Base-by-base conservation (phyloP, 2,888 invertebrate species). In the Calameuta pallipes region DNA sequence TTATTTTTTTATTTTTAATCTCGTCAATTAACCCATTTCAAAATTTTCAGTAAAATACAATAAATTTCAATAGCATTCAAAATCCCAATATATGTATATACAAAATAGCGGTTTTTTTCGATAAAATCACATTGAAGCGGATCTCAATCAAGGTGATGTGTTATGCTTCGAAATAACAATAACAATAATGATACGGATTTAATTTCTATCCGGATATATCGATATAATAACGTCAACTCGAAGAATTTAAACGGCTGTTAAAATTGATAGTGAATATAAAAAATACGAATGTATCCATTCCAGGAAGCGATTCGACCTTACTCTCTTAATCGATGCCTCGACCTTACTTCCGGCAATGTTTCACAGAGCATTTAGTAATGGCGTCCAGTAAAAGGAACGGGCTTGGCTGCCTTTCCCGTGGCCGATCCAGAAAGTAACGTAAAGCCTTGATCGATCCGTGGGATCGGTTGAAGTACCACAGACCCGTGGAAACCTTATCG, bases 371-470 rank as follows among this genome's bases (percentile, higher is more conserved):
- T 56, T 56, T 23, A 56, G 56, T 56, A 56, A 56, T 56, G 56
- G 56, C 56, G 56, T 56, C 56, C 56, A 56, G 56, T 56, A 56
- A 56, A 56, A 56, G 56, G 56, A 56, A 56, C 56, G 56, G 56
- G 56, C 56, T 56, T 56, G 56, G 56, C 56, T 56, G 56, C 56
- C 56, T 56, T 56, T 56, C 56, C 56, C 56, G 56, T 56, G 56
- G 56, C 23, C 9, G 56, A 56, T 56, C 56, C 56, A 56, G 56
- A 56, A 56, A 56, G 56, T 23, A 56, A 33, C 79, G 83, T 81
- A 83, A 87, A 89, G 85, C 88, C 89, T 88, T 88, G 89, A 88
- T 89, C 87, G 82, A 83, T 84, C 87, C 89, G 89, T 89, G 88
- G 86, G 88, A 88, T 87, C 85, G 88, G 87, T 86, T 85, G 83